phyloP scores from a whole-genome alignment of 1,140 invertebrate species.

The Cyclargus thomasi region DNA sequence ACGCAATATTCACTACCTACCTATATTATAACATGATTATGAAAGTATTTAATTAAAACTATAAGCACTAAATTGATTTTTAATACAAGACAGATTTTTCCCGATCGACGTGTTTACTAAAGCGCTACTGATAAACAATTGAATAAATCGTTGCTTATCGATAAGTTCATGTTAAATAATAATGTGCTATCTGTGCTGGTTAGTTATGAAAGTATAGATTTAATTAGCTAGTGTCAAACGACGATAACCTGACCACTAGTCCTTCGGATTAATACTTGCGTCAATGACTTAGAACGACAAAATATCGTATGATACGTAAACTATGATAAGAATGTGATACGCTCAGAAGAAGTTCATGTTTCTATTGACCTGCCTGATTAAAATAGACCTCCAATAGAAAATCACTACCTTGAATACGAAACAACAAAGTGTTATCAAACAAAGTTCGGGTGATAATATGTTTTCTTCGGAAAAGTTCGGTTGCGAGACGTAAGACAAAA shows the following conservation, averaged over 20 bases:
- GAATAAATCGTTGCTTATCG: slow-evolving; percentile 21
- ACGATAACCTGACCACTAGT: slow-evolving; percentile 46
- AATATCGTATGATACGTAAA: slow-evolving; percentile 13
- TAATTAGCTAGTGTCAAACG: slow-evolving; percentile 48
- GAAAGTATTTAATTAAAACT: no score
- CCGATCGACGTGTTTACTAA: slow-evolving; percentile 21
- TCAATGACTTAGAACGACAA: slow-evolving; percentile 41
- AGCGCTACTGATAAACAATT: slow-evolving; percentile 24
- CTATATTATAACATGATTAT: no score
- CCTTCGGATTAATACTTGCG: slow-evolving; percentile 43
- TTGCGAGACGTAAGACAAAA: background rate
- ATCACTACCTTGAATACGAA: slow-evolving; percentile 17
- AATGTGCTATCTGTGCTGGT: slow-evolving; percentile 1
- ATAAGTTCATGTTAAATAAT: slow-evolving; percentile 1
- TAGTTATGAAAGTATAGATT: slow-evolving; percentile 29
- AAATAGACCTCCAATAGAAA: slow-evolving; percentile 28
- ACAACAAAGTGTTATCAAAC: background rate
- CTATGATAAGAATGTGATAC: slow-evolving; percentile 41
- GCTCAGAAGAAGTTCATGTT: slow-evolving; percentile 40
- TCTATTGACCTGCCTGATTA: slow-evolving; percentile 49
- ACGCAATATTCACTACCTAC: no score
- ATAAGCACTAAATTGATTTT: background rate
- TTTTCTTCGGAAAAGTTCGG: background rate
- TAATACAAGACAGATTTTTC: background rate
- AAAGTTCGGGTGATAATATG: background rate